These are phyloP conservation scores for Kuschelorhynchus macadamiae DNA, from an alignment of 2,888 invertebrate species.

Conservation along the genomic window DNA sequence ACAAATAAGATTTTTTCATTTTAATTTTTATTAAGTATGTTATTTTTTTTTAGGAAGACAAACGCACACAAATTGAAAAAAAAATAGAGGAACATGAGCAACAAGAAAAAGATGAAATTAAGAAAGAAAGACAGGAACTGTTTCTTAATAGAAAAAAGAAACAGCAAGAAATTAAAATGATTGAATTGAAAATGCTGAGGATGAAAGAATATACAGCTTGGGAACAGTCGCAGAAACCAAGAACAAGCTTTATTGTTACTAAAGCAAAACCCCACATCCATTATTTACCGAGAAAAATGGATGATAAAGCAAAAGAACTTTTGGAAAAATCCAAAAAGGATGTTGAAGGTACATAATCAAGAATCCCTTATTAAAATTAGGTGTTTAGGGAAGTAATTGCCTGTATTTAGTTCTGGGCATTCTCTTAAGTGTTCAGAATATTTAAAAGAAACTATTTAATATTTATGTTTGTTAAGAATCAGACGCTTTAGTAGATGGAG, in stretches of 20 bases:
- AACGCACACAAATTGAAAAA: constrained; percentile 88
- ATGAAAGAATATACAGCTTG: constrained; percentile 91
- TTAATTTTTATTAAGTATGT: neutral
- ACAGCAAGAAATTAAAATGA: constrained; percentile 87
- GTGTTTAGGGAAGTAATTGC: too few relatives aligned
- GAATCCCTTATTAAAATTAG: neutral
- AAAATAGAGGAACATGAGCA: constrained; percentile 94
- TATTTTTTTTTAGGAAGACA: constrained; percentile 76
- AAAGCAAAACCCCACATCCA: constrained; percentile 89
- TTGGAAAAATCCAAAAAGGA: constrained; percentile 75
- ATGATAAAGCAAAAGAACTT: constrained; percentile 78
- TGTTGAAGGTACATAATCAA: constrained; percentile 79
- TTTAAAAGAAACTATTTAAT: too few relatives aligned
- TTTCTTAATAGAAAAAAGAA: constrained; percentile 89
- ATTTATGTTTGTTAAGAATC: too few relatives aligned
- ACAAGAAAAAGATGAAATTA: constrained; percentile 87
- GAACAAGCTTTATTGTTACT: constrained; percentile 89
- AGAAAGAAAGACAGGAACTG: constrained; percentile 85
- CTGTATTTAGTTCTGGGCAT: too few relatives aligned
- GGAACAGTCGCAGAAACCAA: constrained; percentile 83
- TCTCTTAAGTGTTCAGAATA: too few relatives aligned
- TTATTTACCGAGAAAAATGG: constrained; percentile 87
- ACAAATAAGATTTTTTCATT: too few relatives aligned
- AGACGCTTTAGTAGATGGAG: too few relatives aligned
- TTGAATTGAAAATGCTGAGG: constrained; percentile 92